phyloP scores from a whole-genome alignment of 2,888 invertebrate genomes.

The Ophion ellenae region DNA sequence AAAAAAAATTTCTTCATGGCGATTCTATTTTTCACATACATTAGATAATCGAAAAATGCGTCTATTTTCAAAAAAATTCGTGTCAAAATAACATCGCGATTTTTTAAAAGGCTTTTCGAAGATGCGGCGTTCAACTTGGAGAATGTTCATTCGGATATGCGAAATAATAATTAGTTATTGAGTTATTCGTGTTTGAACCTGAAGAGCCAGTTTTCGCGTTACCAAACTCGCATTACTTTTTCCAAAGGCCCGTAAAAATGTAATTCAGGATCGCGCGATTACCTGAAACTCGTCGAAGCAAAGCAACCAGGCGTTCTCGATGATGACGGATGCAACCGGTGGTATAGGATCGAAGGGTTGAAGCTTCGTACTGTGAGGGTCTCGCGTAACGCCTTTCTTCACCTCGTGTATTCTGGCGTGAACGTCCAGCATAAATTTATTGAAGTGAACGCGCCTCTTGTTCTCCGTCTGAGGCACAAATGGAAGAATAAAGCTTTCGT shows the following conservation, averaged over 20 bases:
- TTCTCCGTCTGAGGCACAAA: slow-evolving; percentile 85
- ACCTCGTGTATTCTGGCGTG: slow-evolving; percentile 95
- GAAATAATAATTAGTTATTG: too few species aligned
- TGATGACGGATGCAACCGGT: slow-evolving; percentile 95
- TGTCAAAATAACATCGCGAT: too few species aligned
- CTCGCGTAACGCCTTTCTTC: slow-evolving; percentile 87
- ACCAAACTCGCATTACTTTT: background rate
- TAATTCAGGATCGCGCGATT: slow-evolving; percentile 59
- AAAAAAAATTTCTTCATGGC: too few species aligned
- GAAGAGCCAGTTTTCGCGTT: too few species aligned
- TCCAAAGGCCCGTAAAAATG: background rate
- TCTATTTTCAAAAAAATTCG: too few species aligned
- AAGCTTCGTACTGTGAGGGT: slow-evolving; percentile 85
- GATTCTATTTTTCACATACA: too few species aligned
- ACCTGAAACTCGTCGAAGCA: slow-evolving; percentile 99
- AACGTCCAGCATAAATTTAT: slow-evolving; percentile 98
- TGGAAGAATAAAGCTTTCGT: slow-evolving; percentile 51
- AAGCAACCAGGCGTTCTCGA: slow-evolving; percentile 94
- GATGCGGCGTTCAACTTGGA: too few species aligned
- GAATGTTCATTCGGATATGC: too few species aligned
- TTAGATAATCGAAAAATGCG: too few species aligned
- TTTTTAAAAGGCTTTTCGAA: too few species aligned
- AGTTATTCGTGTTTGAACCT: too few species aligned
- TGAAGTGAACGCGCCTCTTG: slow-evolving; percentile 96
- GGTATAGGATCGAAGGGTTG: slow-evolving; percentile 96